Base-by-base conservation (phyloP, 1,140 invertebrate genomes). In the Linepithema humile region DNA sequence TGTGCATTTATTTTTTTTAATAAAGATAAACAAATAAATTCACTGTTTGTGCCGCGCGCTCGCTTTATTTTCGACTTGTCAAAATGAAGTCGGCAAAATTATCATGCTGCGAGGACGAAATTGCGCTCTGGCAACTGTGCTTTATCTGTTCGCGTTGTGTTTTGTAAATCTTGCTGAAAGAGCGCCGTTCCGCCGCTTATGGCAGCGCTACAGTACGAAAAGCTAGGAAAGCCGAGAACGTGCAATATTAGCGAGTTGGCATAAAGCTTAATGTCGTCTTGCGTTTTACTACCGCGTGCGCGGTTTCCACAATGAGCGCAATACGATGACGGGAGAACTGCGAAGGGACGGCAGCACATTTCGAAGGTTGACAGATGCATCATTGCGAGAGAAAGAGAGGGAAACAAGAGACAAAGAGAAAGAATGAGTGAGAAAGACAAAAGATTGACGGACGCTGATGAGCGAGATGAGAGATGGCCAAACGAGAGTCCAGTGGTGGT, bases 191-290 rank as follows among this genome's bases (percentile, higher is more conserved):
- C 48, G 75, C 48, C 35, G 75, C 75, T 80, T 55, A 78, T 26
- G 75, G 60, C 62, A 23, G 17, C 43, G 48, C 50, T 40, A 17
- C 35, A 50, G 45, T 38, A 38, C 10, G 43, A 82, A 70, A 75
- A 64, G 62, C 62, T 35, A 43, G 75, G 10, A 62, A 74, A 83
- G 69, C 35, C 60, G 53, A 69, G 43, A 74, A 83, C 60, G 40
- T 53, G 55, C 72, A 32, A 50, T 70, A 84, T 82, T 62, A 62
- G 83, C 75, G 53, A 67, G 74, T 50, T 65, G 43, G 40, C 77
- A 69, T 67, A 64, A 72, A 78, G 83, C 65, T 80, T 80, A 60
- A 82, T 40, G 75, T 40, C 75, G 74, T 59, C 73, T 70, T 70
- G 20, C 83, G 64, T 80, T 84, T 60, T 80, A 80, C 72, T 35